phyloP scores from a whole-genome alignment of 2,888 invertebrate genomes.

The Rhingia campestris region DNA sequence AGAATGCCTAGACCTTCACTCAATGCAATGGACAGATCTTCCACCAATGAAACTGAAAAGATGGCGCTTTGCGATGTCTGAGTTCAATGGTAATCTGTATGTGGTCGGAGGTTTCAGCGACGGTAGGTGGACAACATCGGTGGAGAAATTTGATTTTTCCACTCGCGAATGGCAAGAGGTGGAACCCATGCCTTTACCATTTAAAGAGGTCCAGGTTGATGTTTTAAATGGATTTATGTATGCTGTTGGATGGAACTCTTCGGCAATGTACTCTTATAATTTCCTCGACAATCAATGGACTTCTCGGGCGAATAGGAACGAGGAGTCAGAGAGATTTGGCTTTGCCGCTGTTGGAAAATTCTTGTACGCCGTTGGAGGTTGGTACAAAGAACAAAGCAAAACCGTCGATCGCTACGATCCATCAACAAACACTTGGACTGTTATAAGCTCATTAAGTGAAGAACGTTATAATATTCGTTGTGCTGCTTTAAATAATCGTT shows the following conservation, averaged over 20 bases:
- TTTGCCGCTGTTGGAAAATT: slow-evolving; percentile 25
- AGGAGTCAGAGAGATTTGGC: slow-evolving; percentile 6
- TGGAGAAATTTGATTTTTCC: slow-evolving; percentile 40
- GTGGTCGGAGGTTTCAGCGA: slow-evolving; percentile 27
- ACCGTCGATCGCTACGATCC: slow-evolving; percentile 40
- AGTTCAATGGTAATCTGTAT: slow-evolving; percentile 33
- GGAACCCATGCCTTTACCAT: background rate
- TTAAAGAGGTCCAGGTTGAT: slow-evolving; percentile 9
- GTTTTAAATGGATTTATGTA: background rate
- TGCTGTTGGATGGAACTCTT: slow-evolving; percentile 6
- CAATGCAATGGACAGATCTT: slow-evolving; percentile 39
- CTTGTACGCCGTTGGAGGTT: slow-evolving; percentile 35
- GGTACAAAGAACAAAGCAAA: slow-evolving; percentile 3
- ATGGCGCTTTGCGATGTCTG: slow-evolving; percentile 19
- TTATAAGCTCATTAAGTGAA: slow-evolving; percentile 7
- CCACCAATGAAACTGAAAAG: slow-evolving; percentile 43
- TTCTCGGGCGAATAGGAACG: background rate
- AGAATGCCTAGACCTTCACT: slow-evolving; percentile 40
- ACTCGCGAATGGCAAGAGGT: slow-evolving; percentile 13
- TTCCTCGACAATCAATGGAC: slow-evolving; percentile 8
- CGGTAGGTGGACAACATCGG: slow-evolving; percentile 1
- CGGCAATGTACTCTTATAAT: slow-evolving; percentile 8
- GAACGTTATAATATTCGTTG: slow-evolving; percentile 35
- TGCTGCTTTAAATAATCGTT: slow-evolving; percentile 25
- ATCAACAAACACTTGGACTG: slow-evolving; percentile 22